Conservation (phyloP, 2,888 invertebrate genomes). For the Meganola albula region DNA sequence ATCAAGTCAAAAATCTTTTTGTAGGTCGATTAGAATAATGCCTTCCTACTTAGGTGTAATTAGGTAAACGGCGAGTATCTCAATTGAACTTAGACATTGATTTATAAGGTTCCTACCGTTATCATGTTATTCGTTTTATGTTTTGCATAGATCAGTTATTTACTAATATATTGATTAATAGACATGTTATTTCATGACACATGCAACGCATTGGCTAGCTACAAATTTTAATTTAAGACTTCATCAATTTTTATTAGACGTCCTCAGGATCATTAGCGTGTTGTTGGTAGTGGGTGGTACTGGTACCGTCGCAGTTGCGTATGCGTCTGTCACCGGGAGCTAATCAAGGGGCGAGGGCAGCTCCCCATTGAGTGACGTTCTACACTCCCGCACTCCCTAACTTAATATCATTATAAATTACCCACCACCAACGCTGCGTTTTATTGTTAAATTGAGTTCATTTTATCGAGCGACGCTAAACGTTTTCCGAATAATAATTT, state of each 20-base stretch:
- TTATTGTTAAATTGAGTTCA: slow-evolving; percentile 16
- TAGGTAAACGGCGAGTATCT: too few relatives aligned
- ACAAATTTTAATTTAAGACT: too few relatives aligned
- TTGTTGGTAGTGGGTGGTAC: slow-evolving; percentile 18
- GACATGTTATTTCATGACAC: background rate
- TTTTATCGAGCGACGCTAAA: too few relatives aligned
- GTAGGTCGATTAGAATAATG: slow-evolving; percentile 31
- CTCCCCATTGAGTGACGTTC: slow-evolving; percentile 39
- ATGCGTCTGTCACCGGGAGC: slow-evolving; percentile 39
- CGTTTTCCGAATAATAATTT: too few relatives aligned
- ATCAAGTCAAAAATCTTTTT: slow-evolving; percentile 26
- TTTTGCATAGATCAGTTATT: too few relatives aligned
- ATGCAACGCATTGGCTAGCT: background rate
- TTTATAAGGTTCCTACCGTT: too few relatives aligned
- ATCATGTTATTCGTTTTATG: too few relatives aligned
- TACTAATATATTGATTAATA: too few relatives aligned
- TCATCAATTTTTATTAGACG: slow-evolving; percentile 32
- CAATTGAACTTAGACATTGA: too few relatives aligned
- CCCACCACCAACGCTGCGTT: slow-evolving; percentile 13
- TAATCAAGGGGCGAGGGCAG: slow-evolving; percentile 34
- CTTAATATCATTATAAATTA: slow-evolving; percentile 35
- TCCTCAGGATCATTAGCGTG: slow-evolving; percentile 29
- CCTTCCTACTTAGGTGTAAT: slow-evolving; percentile 11
- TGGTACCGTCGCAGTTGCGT: slow-evolving; percentile 24
- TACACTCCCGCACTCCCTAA: slow-evolving; percentile 28